These are phyloP conservation scores for Leptopilina boulardi DNA, from an alignment of 1,140 invertebrate species.

Conservation along the genomic window DNA sequence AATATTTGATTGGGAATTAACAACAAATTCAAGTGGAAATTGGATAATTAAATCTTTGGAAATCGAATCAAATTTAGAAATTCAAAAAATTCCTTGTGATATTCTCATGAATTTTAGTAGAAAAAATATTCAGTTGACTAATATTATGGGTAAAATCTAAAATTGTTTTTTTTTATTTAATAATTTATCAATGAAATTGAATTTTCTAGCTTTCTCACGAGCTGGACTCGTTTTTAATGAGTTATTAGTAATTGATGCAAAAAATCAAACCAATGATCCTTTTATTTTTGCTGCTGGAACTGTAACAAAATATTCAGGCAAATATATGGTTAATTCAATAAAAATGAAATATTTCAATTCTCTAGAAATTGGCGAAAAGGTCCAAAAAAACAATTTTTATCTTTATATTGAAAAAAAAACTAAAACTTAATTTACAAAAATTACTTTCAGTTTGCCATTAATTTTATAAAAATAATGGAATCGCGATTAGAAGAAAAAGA, in stretches of 20 bases:
- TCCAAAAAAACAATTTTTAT: constrained; percentile 54
- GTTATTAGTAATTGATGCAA: constrained; percentile 81
- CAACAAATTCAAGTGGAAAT: constrained; percentile 10
- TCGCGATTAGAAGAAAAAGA: constrained; percentile 53
- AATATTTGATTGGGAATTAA: constrained; percentile 53
- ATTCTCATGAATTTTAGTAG: constrained; percentile 55
- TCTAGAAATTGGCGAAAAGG: constrained; percentile 77
- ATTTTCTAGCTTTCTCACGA: constrained; percentile 80
- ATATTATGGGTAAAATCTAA: constrained; percentile 72
- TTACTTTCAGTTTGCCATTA: constrained; percentile 67
- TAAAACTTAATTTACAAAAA: no score
- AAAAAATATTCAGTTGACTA: constrained; percentile 60
- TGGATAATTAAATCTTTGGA: constrained; percentile 47
- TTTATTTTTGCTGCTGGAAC: constrained; percentile 83
- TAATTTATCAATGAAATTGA: background rate
- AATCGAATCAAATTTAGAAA: constrained; percentile 41
- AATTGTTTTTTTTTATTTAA: background rate
- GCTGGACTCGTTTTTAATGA: constrained; percentile 84
- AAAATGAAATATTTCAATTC: constrained; percentile 77
- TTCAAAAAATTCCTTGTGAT: constrained; percentile 50
- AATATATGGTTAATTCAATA: constrained; percentile 72
- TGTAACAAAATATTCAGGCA: constrained; percentile 79
- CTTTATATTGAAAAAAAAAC: no score
- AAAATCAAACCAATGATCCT: constrained; percentile 83
- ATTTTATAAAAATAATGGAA: constrained; percentile 69